These are phyloP conservation scores for Myotis findleyi DNA, from an alignment of 2,797 vertebrate genomes.

Conservation along the genomic window DNA sequence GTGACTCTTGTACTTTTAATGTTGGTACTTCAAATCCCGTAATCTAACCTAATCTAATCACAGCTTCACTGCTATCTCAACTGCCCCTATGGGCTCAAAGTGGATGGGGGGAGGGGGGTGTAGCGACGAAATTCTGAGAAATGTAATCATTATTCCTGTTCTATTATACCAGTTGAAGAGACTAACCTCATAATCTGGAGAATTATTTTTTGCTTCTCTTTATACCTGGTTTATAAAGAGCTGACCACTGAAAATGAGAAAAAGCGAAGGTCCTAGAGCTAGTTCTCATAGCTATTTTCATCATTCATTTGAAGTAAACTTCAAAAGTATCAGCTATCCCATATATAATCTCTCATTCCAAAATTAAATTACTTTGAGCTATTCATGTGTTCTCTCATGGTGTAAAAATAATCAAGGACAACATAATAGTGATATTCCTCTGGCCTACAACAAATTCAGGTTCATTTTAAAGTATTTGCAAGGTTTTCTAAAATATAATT, in stretches of 20 bases:
- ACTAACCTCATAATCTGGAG: neutral
- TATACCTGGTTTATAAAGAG: neutral
- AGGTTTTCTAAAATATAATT: conserved; percentile 45
- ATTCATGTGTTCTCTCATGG: neutral
- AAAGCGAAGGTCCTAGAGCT: neutral
- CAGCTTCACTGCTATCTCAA: conserved; percentile 32
- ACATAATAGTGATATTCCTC: neutral
- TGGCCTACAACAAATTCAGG: conserved; percentile 6
- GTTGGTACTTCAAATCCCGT: neutral
- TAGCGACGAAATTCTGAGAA: neutral
- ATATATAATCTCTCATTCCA: neutral
- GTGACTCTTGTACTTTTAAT: neutral
- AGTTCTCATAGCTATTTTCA: conserved; percentile 3
- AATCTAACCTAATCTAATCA: neutral
- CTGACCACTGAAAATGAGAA: conserved; percentile 7
- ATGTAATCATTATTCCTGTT: neutral
- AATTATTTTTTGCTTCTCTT: conserved; percentile 31
- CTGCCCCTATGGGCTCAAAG: neutral
- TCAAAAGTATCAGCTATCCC: neutral
- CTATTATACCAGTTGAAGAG: neutral
- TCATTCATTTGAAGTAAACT: conserved; percentile 20
- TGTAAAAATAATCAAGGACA: conserved; percentile 24
- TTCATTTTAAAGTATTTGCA: neutral
- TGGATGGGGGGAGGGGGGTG: neutral
- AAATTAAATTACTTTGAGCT: neutral